phyloP scores from a whole-genome alignment of 2,888 invertebrate species.

The Nebria brevicollis region DNA sequence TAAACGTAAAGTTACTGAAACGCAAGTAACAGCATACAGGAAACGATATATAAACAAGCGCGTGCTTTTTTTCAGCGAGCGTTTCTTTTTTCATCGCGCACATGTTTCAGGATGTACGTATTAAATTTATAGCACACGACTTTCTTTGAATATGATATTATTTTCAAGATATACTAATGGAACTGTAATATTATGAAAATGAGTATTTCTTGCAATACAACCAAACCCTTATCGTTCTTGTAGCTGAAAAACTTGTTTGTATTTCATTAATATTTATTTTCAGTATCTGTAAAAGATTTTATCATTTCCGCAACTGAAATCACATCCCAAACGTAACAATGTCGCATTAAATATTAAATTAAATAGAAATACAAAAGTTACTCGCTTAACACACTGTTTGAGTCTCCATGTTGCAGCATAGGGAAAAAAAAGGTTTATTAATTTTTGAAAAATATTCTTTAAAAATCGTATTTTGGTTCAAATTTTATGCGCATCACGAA shows the following conservation, averaged over 20 bases:
- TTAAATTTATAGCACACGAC: slow-evolving; percentile 19
- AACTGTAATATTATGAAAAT: background rate
- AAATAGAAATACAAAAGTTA: background rate
- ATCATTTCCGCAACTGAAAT: background rate
- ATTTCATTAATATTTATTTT: background rate
- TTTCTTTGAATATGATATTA: slow-evolving; percentile 12
- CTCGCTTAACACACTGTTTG: background rate
- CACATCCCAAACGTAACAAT: too few species aligned
- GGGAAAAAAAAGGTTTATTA: background rate
- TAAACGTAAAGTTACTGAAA: slow-evolving; percentile 10
- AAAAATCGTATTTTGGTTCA: too few species aligned
- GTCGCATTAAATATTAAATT: too few species aligned
- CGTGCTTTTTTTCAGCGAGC: slow-evolving; percentile 11
- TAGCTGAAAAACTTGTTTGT: too few species aligned
- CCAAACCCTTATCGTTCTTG: too few species aligned
- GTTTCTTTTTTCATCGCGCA: background rate
- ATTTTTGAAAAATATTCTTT: background rate
- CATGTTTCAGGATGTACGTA: slow-evolving; percentile 15
- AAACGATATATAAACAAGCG: slow-evolving; percentile 16
- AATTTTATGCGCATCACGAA: too few species aligned
- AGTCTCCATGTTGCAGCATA: background rate
- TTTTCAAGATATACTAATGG: background rate
- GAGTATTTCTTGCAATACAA: background rate
- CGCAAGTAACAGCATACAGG: slow-evolving; percentile 9
- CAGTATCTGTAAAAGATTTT: background rate